Conservation (phyloP, 1,140 invertebrate genomes). For the Matsumurasca onukii region DNA sequence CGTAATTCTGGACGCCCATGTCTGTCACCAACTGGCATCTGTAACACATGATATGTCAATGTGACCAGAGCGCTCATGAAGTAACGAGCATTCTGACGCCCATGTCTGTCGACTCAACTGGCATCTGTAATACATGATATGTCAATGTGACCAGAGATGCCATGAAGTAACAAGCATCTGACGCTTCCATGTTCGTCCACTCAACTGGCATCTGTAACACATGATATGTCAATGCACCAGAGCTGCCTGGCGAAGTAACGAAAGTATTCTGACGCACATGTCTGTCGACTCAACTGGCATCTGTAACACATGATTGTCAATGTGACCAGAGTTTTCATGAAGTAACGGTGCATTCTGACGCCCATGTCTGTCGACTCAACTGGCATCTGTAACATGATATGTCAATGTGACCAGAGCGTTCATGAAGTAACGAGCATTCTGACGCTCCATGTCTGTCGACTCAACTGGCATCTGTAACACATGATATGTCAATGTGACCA, state of each 20-base stretch:
- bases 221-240: too few relatives aligned
- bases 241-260: too few relatives aligned
- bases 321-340: slow-evolving; percentile 69
- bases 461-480: slow-evolving; percentile 17
- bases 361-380: slow-evolving; percentile 57
- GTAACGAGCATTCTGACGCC: slow-evolving; percentile 73
- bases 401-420: slow-evolving; percentile 67
- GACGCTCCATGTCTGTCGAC: slow-evolving; percentile 55
- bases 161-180: slow-evolving; percentile 75
- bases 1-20: too few relatives aligned
- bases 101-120: slow-evolving; percentile 54
- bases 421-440: slow-evolving; percentile 76
- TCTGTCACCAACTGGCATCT: too few relatives aligned
- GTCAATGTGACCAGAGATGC: slow-evolving; percentile 67
- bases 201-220: slow-evolving; percentile 31
- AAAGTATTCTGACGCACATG: too few relatives aligned
- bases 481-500: too few relatives aligned
- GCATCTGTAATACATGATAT: too few relatives aligned
- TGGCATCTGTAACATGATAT: too few relatives aligned
- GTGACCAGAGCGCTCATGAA: slow-evolving; percentile 71
- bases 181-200: slow-evolving; percentile 68
- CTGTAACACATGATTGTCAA: too few relatives aligned
- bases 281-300: too few relatives aligned
- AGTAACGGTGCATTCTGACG: slow-evolving; percentile 75
- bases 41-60: too few relatives aligned